Evolutionary conservation across 2,113 vertebrate genomes (phyloP).

Genomic region (Oryzias curvinotus): DNA sequence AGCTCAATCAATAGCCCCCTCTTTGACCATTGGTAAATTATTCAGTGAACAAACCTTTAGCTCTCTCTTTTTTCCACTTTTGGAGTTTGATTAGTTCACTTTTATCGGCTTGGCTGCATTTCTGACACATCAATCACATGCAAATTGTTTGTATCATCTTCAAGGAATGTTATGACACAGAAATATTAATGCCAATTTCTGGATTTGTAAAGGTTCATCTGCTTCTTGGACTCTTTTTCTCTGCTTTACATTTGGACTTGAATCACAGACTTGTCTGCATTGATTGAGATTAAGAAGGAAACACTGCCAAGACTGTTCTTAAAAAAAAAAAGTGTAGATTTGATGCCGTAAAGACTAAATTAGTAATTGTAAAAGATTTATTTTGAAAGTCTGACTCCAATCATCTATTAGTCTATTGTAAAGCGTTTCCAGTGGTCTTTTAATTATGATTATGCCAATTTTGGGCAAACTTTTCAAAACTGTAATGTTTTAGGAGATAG

Average conservation of each 20-base stretch:
- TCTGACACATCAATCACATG: conserved; percentile 63
- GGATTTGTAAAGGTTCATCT: conserved; percentile 44
- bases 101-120: conserved; percentile 60
- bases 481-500: no score
- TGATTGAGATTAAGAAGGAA: no score
- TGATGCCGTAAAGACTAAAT: no score
- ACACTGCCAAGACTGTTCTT: no score
- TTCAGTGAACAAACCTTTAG: conserved; percentile 83
- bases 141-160: conserved; percentile 72
- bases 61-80: conserved; percentile 4
- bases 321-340: no score
- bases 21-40: conserved; percentile 87
- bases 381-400: no score
- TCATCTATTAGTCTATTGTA: no score
- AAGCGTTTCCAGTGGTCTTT: no score
- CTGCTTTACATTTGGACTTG: conserved; percentile 35
- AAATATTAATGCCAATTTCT: conserved; percentile 67
- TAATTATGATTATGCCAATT: no score
- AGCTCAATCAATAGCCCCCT: conserved; percentile 86
- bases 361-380: no score
- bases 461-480: no score
- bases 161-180: conserved; percentile 54
- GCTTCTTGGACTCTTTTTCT: conserved; percentile 37
- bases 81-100: conserved; percentile 84
- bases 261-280: no score